Percentiles rank a stretch among this genome's conserved stretches.
phyloP scores from a whole-genome alignment of 2,888 invertebrate genomes.

The Apodemia zela region DNA sequence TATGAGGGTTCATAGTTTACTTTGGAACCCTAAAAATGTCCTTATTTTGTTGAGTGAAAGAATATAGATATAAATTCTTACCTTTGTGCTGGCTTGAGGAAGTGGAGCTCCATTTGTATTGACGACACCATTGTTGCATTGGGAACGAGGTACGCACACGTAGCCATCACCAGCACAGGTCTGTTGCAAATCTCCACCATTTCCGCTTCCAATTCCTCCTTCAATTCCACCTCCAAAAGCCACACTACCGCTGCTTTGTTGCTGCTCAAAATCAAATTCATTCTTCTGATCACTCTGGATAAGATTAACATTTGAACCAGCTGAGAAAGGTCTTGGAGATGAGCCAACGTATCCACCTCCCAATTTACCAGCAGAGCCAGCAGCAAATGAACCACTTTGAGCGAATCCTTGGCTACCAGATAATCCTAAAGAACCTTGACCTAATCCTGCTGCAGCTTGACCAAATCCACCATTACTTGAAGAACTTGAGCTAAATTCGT shows the following conservation, averaged over 20 bases:
- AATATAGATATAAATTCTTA: constrained; percentile 54
- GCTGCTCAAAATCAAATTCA: constrained; percentile 55
- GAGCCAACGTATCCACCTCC: constrained; percentile 55
- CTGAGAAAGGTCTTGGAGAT: constrained; percentile 59
- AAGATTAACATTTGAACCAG: constrained; percentile 57
- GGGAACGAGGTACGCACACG: constrained; percentile 80
- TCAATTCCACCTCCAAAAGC: background rate
- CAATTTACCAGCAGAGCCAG: constrained; percentile 28
- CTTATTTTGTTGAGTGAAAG: too few species aligned
- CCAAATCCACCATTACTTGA: constrained; percentile 30
- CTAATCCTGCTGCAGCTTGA: constrained; percentile 21
- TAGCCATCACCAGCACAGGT: constrained; percentile 80
- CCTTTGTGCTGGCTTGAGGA: constrained; percentile 74
- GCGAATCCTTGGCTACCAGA: constrained; percentile 6
- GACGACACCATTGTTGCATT: constrained; percentile 82
- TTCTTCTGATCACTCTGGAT: constrained; percentile 58
- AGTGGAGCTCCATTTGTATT: constrained; percentile 70
- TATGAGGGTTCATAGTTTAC: too few species aligned
- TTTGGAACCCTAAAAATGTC: too few species aligned
- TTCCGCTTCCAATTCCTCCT: background rate
- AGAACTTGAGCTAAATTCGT: constrained; percentile 30
- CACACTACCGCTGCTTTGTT: constrained; percentile 40
- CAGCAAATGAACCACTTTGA: constrained; percentile 21
- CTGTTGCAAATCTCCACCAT: constrained; percentile 63
- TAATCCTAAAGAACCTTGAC: constrained; percentile 12